Evolutionary conservation across 2,888 invertebrate species (phyloP).

Genomic region (Fragum whitleyi): DNA sequence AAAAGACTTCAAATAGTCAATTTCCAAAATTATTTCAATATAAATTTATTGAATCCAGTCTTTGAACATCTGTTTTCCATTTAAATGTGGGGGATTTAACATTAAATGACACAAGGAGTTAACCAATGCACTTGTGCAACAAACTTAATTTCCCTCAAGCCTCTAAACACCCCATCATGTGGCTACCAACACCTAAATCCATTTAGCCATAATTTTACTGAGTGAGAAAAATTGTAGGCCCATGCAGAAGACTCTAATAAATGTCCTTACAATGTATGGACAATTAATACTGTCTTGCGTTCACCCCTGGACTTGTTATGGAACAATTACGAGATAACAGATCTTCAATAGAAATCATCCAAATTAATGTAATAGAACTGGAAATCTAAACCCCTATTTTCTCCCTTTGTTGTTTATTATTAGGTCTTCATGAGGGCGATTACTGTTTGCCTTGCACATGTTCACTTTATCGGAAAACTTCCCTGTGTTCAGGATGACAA

Average conservation of each 20-base stretch:
- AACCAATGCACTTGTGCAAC: slow-evolving; percentile 4
- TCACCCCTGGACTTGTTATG: too few species aligned
- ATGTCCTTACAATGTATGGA: too few species aligned
- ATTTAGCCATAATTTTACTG: background rate
- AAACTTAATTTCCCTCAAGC: background rate
- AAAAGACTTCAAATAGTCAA: too few species aligned
- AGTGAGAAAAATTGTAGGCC: too few species aligned
- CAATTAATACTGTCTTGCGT: too few species aligned
- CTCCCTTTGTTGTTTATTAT: slow-evolving; percentile 10
- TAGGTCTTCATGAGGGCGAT: too few species aligned
- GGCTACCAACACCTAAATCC: slow-evolving; percentile 2
- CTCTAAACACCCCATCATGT: background rate
- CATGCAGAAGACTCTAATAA: too few species aligned
- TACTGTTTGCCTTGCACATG: too few species aligned
- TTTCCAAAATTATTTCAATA: background rate
- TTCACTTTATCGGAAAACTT: too few species aligned
- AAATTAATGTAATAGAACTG: slow-evolving; percentile 16
- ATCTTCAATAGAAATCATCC: slow-evolving; percentile 8
- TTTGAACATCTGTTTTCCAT: background rate
- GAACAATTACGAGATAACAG: background rate
- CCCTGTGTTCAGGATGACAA: too few species aligned
- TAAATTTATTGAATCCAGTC: slow-evolving; percentile 1
- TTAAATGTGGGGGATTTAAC: background rate
- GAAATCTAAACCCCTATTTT: slow-evolving; percentile 3
- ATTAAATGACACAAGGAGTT: background rate